phyloP scores from a whole-genome alignment of 1,140 invertebrate genomes.

The Bombus confusus region DNA sequence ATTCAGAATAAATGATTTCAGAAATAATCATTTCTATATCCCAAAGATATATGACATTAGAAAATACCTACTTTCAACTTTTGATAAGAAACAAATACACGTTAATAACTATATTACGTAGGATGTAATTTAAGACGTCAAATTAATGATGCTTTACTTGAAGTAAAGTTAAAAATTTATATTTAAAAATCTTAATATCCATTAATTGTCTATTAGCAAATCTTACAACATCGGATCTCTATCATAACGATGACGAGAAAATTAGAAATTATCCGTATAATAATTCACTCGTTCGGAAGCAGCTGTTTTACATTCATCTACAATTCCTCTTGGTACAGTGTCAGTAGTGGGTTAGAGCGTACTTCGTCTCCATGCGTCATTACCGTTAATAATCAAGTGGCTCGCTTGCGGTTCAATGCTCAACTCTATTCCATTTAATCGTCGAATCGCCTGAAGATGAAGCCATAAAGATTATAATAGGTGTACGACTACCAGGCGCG shows the following conservation, averaged over 20 bases:
- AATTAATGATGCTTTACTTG: too few species aligned
- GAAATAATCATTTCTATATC: too few species aligned
- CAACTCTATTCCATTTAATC: conserved; percentile 42
- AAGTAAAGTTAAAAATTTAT: too few species aligned
- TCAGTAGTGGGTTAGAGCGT: neutral
- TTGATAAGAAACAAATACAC: neutral
- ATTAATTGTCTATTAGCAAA: neutral
- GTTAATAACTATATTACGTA: neutral
- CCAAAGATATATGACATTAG: too few species aligned
- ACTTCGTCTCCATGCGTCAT: conserved; percentile 12
- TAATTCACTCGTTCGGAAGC: neutral
- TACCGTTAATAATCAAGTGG: conserved; percentile 48
- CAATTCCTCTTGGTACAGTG: neutral
- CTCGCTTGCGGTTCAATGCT: conserved; percentile 25
- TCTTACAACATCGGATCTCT: neutral
- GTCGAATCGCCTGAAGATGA: conserved; percentile 54
- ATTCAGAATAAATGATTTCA: too few species aligned
- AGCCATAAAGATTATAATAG: conserved; percentile 60
- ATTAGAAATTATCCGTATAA: conserved; percentile 14
- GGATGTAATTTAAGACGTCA: neutral
- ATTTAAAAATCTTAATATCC: neutral
- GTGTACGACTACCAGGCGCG: conserved; percentile 21
- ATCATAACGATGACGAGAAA: neutral
- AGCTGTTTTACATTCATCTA: conserved; percentile 8
- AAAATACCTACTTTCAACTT: too few species aligned